phyloP scores from a whole-genome alignment of 1,140 invertebrate species.

The Sipha flava region DNA sequence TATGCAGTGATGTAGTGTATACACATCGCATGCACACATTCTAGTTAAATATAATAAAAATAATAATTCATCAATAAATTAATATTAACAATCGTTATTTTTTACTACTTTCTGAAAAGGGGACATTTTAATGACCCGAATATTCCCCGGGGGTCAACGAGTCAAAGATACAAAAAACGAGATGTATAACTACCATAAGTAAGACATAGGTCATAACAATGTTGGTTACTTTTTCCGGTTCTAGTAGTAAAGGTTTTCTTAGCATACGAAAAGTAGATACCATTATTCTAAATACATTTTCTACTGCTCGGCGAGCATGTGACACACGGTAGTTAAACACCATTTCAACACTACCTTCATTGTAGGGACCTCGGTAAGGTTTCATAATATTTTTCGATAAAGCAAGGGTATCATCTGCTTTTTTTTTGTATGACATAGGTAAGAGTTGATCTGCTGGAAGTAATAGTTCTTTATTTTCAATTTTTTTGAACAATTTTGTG shows the following conservation, averaged over 20 bases:
- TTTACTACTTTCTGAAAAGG: too few relatives aligned
- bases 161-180: too few relatives aligned
- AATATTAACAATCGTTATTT: too few relatives aligned
- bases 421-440: constrained; percentile 41
- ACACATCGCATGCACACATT: too few relatives aligned
- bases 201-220: constrained; percentile 14
- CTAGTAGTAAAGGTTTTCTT: constrained; percentile 30
- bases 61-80: too few relatives aligned
- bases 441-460: constrained; percentile 39
- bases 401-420: constrained; percentile 49
- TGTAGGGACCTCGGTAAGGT: constrained; percentile 42
- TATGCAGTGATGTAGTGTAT: too few relatives aligned
- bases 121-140: too few relatives aligned
- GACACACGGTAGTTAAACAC: constrained; percentile 43
- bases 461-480: constrained; percentile 40
- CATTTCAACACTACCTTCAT: constrained; percentile 38
- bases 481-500: constrained; percentile 39
- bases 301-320: constrained; percentile 36
- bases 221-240: constrained; percentile 23
- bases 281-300: constrained; percentile 44
- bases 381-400: constrained; percentile 44
- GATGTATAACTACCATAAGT: too few relatives aligned
- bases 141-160: too few relatives aligned
- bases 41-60: too few relatives aligned
- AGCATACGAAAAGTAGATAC: constrained; percentile 30